Conservation (phyloP, 2,113 vertebrate species). For the Noturus placidus region DNA sequence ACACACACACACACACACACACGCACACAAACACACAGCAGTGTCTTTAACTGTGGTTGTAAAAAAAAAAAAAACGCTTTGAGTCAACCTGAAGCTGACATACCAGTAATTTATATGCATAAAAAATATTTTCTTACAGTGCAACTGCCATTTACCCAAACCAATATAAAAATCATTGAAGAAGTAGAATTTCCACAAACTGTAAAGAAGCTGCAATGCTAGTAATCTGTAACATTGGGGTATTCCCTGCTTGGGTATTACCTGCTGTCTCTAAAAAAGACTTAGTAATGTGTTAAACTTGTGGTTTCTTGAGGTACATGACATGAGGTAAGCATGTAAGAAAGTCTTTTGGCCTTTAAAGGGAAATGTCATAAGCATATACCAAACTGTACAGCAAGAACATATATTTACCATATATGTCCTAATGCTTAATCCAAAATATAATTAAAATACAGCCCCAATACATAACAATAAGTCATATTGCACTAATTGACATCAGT, state of each 20-base stretch:
- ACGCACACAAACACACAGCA: not conserved
- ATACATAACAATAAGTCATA: not conserved
- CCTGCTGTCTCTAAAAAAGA: not conserved
- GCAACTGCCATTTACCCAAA: not conserved
- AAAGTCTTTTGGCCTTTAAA: slow-evolving; percentile 18
- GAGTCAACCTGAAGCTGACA: not conserved
- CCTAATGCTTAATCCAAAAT: not conserved
- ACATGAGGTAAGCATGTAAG: not conserved
- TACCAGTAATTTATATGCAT: not conserved
- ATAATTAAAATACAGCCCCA: not conserved
- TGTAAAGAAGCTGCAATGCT: not conserved
- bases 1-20: not conserved
- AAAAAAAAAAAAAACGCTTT: not conserved
- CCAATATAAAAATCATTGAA: not conserved
- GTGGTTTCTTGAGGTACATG: not conserved
- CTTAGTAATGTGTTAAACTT: not conserved
- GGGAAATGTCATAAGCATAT: slow-evolving; percentile 26
- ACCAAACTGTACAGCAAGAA: not conserved
- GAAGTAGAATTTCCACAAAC: not conserved
- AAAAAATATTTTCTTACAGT: not conserved
- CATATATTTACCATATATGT: not conserved
- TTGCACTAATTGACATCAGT: not conserved
- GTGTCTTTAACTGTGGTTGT: not conserved
- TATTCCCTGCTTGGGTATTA: slow-evolving; percentile 22
- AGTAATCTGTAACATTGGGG: not conserved